Percentiles rank a stretch among this genome's conserved stretches.
Evolutionary conservation across 2,888 invertebrate species (phyloP).

Genomic region (Caenorhabditis imperialis): DNA sequence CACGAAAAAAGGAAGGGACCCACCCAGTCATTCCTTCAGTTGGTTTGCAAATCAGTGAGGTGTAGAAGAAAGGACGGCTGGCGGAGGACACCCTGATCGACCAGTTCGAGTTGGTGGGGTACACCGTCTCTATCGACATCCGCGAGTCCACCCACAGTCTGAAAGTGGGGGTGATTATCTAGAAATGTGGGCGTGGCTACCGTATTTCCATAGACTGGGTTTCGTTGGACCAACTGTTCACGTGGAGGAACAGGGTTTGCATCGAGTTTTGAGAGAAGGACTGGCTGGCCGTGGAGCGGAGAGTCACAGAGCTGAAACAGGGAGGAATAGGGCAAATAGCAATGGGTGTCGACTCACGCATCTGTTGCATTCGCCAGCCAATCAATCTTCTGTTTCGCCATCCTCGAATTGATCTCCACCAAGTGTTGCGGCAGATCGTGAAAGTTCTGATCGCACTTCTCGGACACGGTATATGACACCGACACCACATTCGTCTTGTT

Average conservation of each 20-base stretch:
- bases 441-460: constrained; percentile 63
- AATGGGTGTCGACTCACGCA: constrained; percentile 7
- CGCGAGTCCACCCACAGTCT: constrained; percentile 73
- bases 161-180: neutral
- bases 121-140: constrained; percentile 67
- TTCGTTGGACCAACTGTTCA: constrained; percentile 32
- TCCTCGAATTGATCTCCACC: constrained; percentile 33
- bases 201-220: constrained; percentile 45
- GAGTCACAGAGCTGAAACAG: constrained; percentile 64
- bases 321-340: too few relatives aligned
- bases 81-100: constrained; percentile 58
- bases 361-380: constrained; percentile 42
- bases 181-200: constrained; percentile 1
- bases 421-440: constrained; percentile 63
- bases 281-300: constrained; percentile 64
- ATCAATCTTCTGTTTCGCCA: constrained; percentile 41
- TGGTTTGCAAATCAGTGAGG: constrained; percentile 60
- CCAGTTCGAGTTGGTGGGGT: constrained; percentile 68
- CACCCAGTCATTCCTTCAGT: constrained; percentile 53
- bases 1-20: constrained; percentile 1
- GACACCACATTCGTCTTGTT: constrained; percentile 53
- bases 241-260: constrained; percentile 66
- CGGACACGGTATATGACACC: constrained; percentile 61
- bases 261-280: constrained; percentile 66
- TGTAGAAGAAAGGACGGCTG: constrained; percentile 62